Conservation (phyloP, 2,888 invertebrate genomes). For the Salticus scenicus region DNA sequence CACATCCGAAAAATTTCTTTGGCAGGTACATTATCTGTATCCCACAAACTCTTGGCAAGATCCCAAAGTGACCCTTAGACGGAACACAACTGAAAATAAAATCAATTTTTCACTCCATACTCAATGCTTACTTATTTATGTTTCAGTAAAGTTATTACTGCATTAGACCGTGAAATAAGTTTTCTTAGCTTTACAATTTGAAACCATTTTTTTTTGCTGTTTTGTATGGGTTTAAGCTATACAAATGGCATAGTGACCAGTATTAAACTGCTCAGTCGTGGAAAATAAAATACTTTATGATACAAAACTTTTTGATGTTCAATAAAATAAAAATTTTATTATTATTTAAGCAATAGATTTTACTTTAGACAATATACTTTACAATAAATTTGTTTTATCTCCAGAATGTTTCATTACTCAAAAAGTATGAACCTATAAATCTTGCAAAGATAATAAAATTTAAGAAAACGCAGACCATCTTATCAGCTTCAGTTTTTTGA, state of each 20-base stretch:
- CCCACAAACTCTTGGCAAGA: slow-evolving; percentile 37
- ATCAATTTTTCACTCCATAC: slow-evolving; percentile 41
- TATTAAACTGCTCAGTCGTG: not conserved
- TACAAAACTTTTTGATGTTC: not conserved
- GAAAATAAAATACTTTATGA: not conserved
- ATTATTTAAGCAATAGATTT: not conserved
- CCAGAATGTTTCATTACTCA: no score
- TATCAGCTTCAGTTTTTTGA: no score
- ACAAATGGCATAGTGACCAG: not conserved
- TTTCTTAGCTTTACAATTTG: slow-evolving; percentile 35
- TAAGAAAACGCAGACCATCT: no score
- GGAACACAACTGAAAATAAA: slow-evolving; percentile 42
- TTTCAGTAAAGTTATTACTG: slow-evolving; percentile 53
- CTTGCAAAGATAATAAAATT: no score
- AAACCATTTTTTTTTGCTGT: not conserved
- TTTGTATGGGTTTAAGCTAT: no score
- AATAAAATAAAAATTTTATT: not conserved
- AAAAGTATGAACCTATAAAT: no score
- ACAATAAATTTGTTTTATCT: not conserved
- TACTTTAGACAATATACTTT: not conserved
- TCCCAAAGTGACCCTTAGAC: slow-evolving; percentile 28
- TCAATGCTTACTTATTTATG: slow-evolving; percentile 49
- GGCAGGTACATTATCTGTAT: slow-evolving; percentile 39
- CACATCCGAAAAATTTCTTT: no score
- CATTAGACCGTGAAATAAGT: slow-evolving; percentile 47